A percentile compares a stretch with the other conserved stretches of the same genome.
phyloP scores from a whole-genome alignment of 2,888 invertebrate species.

The Pachycephus smyrnensis region DNA sequence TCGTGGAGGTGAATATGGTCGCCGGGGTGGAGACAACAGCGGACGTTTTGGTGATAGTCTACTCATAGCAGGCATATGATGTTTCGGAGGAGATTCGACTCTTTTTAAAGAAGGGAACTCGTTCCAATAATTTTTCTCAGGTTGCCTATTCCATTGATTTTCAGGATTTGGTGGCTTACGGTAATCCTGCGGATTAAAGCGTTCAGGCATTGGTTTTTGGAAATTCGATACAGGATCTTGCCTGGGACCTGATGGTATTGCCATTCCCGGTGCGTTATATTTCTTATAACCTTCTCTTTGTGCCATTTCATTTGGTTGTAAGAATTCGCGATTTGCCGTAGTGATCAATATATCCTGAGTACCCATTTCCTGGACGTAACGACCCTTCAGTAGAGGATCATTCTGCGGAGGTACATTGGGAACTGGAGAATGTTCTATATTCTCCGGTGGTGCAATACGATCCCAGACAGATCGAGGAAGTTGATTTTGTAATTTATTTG shows the following conservation, averaged over 20 bases:
- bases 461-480: constrained; percentile 64
- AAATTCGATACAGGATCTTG: constrained; percentile 18
- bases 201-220: constrained; percentile 21
- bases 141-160: constrained; percentile 33
- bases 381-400: constrained; percentile 40
- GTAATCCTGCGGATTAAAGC: constrained; percentile 25
- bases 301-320: not conserved
- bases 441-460: constrained; percentile 58
- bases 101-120: constrained; percentile 11
- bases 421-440: constrained; percentile 10
- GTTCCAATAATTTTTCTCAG: constrained; percentile 19
- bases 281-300: constrained; percentile 16
- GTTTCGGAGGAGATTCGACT: constrained; percentile 8
- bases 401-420: not conserved
- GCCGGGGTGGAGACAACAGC: constrained; percentile 35
- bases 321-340: constrained; percentile 45
- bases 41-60: constrained; percentile 29
- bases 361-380: constrained; percentile 51
- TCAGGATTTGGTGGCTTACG: constrained; percentile 28
- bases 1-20: constrained; percentile 23
- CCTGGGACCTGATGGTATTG: constrained; percentile 1
- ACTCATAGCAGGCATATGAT: constrained; percentile 10
- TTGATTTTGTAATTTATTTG: constrained; percentile 59
- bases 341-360: constrained; percentile 54
- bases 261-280: constrained; percentile 8